A percentile compares a stretch with the other conserved stretches of the same genome.
Conservation (phyloP, 1,140 invertebrate species). For the Cydia pomonella region DNA sequence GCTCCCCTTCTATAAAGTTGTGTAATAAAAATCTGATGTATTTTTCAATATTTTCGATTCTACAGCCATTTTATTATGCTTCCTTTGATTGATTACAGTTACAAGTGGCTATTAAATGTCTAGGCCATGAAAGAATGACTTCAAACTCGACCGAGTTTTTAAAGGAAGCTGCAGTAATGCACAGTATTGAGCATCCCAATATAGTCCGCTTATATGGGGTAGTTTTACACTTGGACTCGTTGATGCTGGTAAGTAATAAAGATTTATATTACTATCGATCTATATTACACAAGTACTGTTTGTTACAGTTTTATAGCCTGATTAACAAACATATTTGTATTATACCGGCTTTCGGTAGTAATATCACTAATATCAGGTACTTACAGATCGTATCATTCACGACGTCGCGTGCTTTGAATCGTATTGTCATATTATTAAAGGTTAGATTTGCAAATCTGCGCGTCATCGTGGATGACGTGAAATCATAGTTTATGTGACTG, state of each 20-base stretch:
- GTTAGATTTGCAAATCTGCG: too few relatives aligned
- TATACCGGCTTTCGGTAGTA: too few relatives aligned
- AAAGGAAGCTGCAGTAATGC: slow-evolving; percentile 99
- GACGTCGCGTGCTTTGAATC: too few relatives aligned
- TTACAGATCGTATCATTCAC: too few relatives aligned
- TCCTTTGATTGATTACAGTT: slow-evolving; percentile 81
- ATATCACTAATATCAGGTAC: too few relatives aligned
- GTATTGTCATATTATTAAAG: too few relatives aligned
- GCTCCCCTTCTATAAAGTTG: too few relatives aligned
- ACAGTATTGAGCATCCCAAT: slow-evolving; percentile 97
- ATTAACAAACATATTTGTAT: too few relatives aligned
- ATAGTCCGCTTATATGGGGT: slow-evolving; percentile 98
- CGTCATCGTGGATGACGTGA: too few relatives aligned
- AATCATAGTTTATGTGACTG: too few relatives aligned
- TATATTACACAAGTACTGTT: too few relatives aligned
- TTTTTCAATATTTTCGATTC: not conserved
- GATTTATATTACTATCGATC: not conserved
- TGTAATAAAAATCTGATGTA: not conserved
- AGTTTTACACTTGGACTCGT: slow-evolving; percentile 94
- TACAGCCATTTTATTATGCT: not conserved
- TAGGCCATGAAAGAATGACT: slow-evolving; percentile 96
- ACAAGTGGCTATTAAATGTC: slow-evolving; percentile 98
- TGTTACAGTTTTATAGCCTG: not conserved
- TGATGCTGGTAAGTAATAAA: slow-evolving; percentile 91
- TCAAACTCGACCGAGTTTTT: slow-evolving; percentile 98